Evolutionary conservation across 2,797 vertebrate genomes (phyloP).

Genomic region (Notolabrus celidotus): DNA sequence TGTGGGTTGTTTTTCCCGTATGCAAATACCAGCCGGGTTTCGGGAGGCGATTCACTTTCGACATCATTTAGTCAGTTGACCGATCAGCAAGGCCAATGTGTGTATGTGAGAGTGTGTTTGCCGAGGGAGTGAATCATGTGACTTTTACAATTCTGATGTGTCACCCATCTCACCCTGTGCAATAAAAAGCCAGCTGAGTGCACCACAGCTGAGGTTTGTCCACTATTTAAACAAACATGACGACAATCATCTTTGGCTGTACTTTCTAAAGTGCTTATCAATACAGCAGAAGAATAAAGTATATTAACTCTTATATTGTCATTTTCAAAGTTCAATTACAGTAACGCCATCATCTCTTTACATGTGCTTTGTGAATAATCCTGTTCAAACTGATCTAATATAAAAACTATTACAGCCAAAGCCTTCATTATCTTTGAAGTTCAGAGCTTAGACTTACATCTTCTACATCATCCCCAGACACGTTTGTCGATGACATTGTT

Average conservation of each 20-base stretch:
- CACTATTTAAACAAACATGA: conserved; percentile 2
- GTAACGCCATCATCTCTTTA: no score
- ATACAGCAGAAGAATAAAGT: not conserved
- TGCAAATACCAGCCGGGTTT: conserved; percentile 72
- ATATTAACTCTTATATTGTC: not conserved
- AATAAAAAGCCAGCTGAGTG: conserved; percentile 37
- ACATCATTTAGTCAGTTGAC: conserved; percentile 66
- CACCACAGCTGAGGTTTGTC: conserved; percentile 10
- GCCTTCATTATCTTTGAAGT: no score
- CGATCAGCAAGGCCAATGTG: conserved; percentile 57
- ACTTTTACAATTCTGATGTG: conserved; percentile 68
- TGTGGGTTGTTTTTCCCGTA: conserved; percentile 56
- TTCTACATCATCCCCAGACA: not conserved
- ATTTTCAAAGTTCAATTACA: not conserved
- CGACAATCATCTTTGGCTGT: not conserved
- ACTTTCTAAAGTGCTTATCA: not conserved
- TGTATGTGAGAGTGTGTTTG: conserved; percentile 35
- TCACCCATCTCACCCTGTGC: conserved; percentile 57
- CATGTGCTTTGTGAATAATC: not conserved
- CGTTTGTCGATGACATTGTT: not conserved
- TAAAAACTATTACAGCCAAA: no score
- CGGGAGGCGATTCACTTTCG: conserved; percentile 63
- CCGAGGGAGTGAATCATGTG: conserved; percentile 66
- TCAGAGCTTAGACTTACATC: no score
- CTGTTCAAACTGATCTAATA: not conserved